phyloP scores from a whole-genome alignment of 2,888 invertebrate species.

The Apantesis nais region DNA sequence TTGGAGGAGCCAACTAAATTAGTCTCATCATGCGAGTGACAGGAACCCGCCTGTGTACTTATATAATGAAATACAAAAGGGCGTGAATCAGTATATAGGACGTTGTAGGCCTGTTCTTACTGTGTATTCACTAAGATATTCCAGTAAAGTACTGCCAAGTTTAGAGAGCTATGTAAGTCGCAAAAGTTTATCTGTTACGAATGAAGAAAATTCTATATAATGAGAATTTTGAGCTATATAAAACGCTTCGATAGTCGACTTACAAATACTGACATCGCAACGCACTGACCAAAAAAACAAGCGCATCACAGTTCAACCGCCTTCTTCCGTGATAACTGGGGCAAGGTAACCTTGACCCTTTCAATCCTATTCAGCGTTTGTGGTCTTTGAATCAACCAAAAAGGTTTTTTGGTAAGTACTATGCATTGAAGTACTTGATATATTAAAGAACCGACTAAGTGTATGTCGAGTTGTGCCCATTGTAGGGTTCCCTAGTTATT shows the following conservation, averaged over 20 bases:
- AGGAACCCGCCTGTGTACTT: constrained; percentile 11
- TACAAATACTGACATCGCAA: constrained; percentile 27
- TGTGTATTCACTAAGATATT: not conserved
- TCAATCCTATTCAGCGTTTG: constrained; percentile 43
- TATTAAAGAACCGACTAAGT: too few species aligned
- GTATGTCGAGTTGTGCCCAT: too few species aligned
- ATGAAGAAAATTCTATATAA: constrained; percentile 3
- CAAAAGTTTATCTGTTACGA: not conserved
- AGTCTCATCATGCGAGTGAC: constrained; percentile 20
- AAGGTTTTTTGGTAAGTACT: constrained; percentile 11
- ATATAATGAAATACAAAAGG: constrained; percentile 6
- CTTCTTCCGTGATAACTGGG: constrained; percentile 42
- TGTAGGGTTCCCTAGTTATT: too few species aligned
- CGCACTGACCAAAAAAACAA: constrained; percentile 35
- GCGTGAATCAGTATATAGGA: not conserved
- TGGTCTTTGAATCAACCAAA: constrained; percentile 38
- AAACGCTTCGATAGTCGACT: constrained; percentile 12
- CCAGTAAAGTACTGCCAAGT: not conserved
- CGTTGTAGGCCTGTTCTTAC: not conserved
- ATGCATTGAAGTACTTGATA: constrained; percentile 3
- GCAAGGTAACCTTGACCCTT: constrained; percentile 47
- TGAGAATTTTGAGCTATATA: constrained; percentile 11
- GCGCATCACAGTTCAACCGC: constrained; percentile 41
- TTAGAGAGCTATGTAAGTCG: not conserved
- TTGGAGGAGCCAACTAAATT: constrained; percentile 18